phyloP scores from a whole-genome alignment of 2,797 vertebrate species.

The Fistularia tabacaria region DNA sequence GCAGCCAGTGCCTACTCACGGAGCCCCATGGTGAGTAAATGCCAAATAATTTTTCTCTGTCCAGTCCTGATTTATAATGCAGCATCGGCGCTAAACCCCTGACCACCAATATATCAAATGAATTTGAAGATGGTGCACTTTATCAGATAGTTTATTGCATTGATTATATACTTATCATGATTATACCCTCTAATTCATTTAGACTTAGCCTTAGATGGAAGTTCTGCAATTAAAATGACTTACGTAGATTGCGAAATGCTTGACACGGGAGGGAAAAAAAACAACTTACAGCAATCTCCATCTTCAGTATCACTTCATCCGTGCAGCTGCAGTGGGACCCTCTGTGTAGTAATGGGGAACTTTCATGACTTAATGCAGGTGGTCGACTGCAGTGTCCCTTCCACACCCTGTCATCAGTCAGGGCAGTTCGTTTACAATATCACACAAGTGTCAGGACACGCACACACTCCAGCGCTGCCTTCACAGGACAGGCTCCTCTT shows the following conservation, averaged over 20 bases:
- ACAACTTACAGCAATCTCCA: no score
- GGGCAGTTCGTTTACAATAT: neutral
- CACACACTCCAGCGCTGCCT: neutral
- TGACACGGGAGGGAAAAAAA: no score
- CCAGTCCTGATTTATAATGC: conserved; percentile 39
- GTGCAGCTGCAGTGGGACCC: neutral
- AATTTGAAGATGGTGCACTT: conserved; percentile 15
- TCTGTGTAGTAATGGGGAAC: no score
- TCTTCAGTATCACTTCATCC: neutral
- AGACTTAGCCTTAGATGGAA: neutral
- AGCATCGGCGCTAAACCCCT: conserved; percentile 13
- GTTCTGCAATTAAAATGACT: conserved; percentile 2
- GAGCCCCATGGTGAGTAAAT: conserved; percentile 81
- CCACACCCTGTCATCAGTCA: conserved; percentile 16
- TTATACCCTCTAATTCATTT: conserved; percentile 22
- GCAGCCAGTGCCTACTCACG: conserved; percentile 78
- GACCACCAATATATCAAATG: conserved; percentile 18
- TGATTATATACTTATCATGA: conserved; percentile 23
- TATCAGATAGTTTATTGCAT: conserved; percentile 13
- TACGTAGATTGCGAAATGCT: neutral
- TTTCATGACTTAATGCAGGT: conserved; percentile 8
- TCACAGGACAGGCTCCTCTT: no score
- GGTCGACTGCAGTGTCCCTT: conserved; percentile 5
- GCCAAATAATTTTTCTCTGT: conserved; percentile 26
- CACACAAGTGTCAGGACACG: neutral